These are phyloP conservation scores for Chaetura pelagica DNA, from an alignment of 2,113 vertebrate species.

Conservation along the genomic window DNA sequence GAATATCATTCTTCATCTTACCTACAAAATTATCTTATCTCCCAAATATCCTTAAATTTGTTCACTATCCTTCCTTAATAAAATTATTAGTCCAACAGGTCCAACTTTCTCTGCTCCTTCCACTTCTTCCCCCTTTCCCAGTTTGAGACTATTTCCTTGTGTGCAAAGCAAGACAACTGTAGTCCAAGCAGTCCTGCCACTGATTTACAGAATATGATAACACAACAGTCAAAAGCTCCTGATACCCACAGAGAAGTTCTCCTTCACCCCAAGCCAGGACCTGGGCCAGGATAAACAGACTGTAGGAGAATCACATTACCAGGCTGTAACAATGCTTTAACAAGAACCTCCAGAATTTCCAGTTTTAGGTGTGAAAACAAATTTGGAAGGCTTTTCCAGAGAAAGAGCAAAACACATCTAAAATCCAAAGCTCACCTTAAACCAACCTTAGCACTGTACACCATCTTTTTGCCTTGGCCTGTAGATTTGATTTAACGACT, in stretches of 20 bases:
- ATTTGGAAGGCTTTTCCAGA: not conserved
- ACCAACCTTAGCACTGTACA: not conserved
- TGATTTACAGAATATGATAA: not conserved
- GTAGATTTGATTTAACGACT: not conserved
- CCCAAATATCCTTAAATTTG: not conserved
- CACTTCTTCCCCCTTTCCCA: not conserved
- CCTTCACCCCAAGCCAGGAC: not conserved
- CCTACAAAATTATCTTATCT: not conserved
- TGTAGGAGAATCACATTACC: not conserved
- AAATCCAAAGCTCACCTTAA: not conserved
- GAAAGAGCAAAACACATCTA: not conserved
- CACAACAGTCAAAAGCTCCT: not conserved
- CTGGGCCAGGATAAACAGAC: rapidly evolving
- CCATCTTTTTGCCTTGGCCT: not conserved
- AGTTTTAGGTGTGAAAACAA: not conserved
- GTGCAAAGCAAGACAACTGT: not conserved
- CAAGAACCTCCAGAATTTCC: not conserved
- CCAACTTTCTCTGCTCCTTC: not conserved
- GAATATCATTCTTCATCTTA: not conserved
- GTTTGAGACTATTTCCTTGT: not conserved
- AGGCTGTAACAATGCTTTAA: not conserved
- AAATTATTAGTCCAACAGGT: not conserved
- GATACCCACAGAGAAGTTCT: not conserved
- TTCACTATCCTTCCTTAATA: not conserved
- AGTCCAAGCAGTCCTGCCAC: not conserved